phyloP scores from a whole-genome alignment of 2,888 invertebrate genomes.

The Gnatocerus cornutus region DNA sequence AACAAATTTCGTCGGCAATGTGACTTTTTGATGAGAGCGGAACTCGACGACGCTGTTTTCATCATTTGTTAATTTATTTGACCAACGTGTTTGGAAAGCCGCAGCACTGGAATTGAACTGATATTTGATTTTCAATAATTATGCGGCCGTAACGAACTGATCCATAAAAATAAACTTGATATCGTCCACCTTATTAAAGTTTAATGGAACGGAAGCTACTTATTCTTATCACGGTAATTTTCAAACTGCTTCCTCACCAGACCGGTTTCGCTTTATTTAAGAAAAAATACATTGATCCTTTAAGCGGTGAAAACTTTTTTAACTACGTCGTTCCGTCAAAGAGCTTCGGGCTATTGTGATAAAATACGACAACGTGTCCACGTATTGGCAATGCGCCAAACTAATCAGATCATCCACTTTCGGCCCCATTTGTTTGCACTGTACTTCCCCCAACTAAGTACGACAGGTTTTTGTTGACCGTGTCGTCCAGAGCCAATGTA shows the following conservation, averaged over 20 bases:
- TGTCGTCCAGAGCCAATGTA: constrained; percentile 33
- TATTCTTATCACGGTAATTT: too few relatives aligned
- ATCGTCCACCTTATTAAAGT: constrained; percentile 15
- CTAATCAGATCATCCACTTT: constrained; percentile 56
- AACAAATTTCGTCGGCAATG: constrained; percentile 10
- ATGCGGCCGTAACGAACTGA: constrained; percentile 13
- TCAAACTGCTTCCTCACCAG: too few relatives aligned
- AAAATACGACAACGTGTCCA: constrained; percentile 37
- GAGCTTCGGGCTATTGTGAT: constrained; percentile 17
- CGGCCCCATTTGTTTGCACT: constrained; percentile 44
- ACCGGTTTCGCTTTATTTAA: too few relatives aligned
- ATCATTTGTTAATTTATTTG: constrained; percentile 30
- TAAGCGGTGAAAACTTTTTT: constrained; percentile 7
- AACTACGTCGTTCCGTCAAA: background rate
- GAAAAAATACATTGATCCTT: background rate
- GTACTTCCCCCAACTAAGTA: constrained; percentile 34
- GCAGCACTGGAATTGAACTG: too few relatives aligned
- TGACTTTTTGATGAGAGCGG: constrained; percentile 5
- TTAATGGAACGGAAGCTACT: constrained; percentile 8
- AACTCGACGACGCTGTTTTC: constrained; percentile 1
- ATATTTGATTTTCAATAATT: too few relatives aligned
- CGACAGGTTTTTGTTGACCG: constrained; percentile 41
- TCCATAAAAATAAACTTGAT: constrained; percentile 22
- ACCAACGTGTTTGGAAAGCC: constrained; percentile 17
- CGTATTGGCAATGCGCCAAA: constrained; percentile 57